Conservation (phyloP, 2,113 vertebrate species). For the Mixornis gularis region DNA sequence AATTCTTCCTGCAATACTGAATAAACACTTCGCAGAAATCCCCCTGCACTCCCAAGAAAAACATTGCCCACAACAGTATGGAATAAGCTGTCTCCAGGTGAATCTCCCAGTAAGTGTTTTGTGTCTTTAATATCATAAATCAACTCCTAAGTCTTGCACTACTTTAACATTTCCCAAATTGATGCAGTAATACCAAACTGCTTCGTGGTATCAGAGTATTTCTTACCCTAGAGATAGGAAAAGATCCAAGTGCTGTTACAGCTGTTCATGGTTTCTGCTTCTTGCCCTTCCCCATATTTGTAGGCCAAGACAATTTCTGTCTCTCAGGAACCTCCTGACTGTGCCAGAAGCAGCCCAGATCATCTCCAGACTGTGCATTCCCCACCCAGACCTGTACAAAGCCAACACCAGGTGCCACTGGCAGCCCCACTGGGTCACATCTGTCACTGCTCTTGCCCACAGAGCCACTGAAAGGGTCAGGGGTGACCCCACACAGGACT, state of each 20-base stretch:
- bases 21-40: slow-evolving; percentile 3
- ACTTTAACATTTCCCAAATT: not conserved
- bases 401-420: not conserved
- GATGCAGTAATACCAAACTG: not conserved
- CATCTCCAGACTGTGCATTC: not conserved
- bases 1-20: not conserved
- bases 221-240: not conserved
- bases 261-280: not conserved
- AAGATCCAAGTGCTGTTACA: not conserved
- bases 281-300: not conserved
- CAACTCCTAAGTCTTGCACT: not conserved
- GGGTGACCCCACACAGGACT: not conserved
- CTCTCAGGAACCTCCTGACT: not conserved
- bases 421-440: not conserved
- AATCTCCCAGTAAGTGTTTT: not conserved
- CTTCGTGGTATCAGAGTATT: not conserved
- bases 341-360: not conserved
- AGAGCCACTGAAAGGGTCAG: not conserved
- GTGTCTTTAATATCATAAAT: not conserved
- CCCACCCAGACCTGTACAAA: not conserved
- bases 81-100: not conserved
- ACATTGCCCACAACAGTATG: not conserved
- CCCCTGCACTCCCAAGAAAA: not conserved
- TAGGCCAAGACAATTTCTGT: not conserved
- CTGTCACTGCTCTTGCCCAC: not conserved